phyloP scores from a whole-genome alignment of 2,113 vertebrate species.

The Struthidea cinerea region DNA sequence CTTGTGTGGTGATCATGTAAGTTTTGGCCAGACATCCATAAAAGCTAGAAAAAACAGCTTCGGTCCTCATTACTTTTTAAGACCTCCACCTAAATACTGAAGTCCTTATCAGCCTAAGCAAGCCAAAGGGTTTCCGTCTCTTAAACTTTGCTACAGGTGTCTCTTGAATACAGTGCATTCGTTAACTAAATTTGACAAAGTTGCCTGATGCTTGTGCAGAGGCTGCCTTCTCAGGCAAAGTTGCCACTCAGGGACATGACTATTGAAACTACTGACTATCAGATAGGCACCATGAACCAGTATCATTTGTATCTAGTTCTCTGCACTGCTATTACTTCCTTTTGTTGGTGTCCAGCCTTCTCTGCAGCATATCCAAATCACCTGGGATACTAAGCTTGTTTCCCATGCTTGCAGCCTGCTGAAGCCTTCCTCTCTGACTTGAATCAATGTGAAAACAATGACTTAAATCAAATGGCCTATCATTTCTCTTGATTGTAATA shows the following conservation, averaged over 20 bases:
- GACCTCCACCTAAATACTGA: background rate
- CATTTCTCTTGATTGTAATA: background rate
- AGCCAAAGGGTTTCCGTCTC: background rate
- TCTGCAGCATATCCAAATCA: background rate
- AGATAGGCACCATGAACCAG: background rate
- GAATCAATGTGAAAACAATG: background rate
- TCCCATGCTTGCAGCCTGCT: background rate
- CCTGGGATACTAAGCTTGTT: background rate
- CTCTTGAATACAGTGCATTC: background rate
- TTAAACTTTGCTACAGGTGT: background rate
- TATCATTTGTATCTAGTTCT: background rate
- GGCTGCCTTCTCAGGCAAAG: background rate
- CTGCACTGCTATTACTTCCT: background rate
- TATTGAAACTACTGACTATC: background rate
- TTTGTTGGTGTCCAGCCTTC: background rate
- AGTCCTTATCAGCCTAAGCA: background rate
- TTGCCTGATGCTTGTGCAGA: background rate
- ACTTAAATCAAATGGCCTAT: background rate
- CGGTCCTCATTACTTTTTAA: background rate
- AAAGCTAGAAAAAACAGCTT: background rate
- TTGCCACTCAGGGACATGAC: accelerated
- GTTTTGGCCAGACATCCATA: background rate
- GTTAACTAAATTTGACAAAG: background rate
- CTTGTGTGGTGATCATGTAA: background rate
- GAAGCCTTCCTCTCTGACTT: background rate